These are phyloP conservation scores for Atethmia centrago DNA, from an alignment of 2,888 invertebrate species.

Conservation along the genomic window DNA sequence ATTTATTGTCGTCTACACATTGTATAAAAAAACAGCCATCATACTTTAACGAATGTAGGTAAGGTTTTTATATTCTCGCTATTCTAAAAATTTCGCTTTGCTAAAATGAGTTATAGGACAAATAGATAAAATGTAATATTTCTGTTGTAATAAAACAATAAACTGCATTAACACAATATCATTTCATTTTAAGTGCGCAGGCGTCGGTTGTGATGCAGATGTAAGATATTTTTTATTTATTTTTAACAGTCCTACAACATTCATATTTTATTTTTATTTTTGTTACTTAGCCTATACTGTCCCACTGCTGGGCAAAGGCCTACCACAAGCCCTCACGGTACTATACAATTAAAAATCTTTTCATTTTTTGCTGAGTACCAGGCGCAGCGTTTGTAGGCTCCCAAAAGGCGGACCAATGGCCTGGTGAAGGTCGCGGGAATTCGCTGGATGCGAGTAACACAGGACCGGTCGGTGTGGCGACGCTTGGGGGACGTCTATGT, in stretches of 20 bases:
- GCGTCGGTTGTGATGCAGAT: not conserved
- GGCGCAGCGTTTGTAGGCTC: not conserved
- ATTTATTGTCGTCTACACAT: not conserved
- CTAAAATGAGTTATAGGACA: not conserved
- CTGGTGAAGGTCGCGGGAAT: not conserved
- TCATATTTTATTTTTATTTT: too few species aligned
- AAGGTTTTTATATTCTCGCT: not conserved
- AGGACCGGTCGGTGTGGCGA: not conserved
- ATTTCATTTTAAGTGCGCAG: constrained; percentile 40
- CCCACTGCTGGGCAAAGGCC: too few species aligned
- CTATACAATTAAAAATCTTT: too few species aligned
- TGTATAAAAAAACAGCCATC: not conserved
- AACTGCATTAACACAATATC: not conserved
- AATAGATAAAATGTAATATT: not conserved
- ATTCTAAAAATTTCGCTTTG: not conserved
- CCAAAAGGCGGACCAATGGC: not conserved
- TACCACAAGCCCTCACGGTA: too few species aligned
- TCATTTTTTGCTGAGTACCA: too few species aligned
- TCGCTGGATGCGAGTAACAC: not conserved
- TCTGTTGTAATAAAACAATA: not conserved
- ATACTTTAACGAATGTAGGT: not conserved
- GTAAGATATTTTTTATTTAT: constrained; percentile 15
- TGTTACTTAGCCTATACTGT: too few species aligned
- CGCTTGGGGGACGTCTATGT: not conserved
- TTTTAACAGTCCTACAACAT: not conserved